These are phyloP conservation scores for Pycnonotus jocosus DNA, from an alignment of 2,113 vertebrate genomes.

Conservation along the genomic window DNA sequence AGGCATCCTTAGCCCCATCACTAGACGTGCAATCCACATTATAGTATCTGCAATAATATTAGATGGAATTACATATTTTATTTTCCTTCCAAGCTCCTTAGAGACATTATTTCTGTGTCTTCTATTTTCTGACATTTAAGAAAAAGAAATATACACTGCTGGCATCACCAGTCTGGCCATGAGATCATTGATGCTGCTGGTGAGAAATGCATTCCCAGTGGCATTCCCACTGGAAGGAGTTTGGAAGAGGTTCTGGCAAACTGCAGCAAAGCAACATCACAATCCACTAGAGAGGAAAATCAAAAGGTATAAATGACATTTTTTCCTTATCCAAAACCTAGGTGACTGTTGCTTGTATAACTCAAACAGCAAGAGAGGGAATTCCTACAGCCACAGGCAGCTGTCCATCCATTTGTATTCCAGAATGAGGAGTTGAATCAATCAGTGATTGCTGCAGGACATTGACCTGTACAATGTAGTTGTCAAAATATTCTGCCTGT, in stretches of 20 bases:
- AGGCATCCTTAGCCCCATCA: not conserved
- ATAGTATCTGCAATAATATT: not conserved
- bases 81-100: not conserved
- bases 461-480: not conserved
- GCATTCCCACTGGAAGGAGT: not conserved
- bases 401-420: not conserved
- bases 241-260: not conserved
- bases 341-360: not conserved
- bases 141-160: not conserved
- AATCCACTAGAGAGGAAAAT: not conserved
- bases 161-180: not conserved
- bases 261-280: not conserved
- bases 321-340: not conserved
- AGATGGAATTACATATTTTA: not conserved
- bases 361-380: not conserved
- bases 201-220: not conserved
- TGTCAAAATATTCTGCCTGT: not conserved
- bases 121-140: not conserved
- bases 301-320: fast-evolving
- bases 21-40: not conserved
- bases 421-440: constrained; percentile 74
- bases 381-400: not conserved
- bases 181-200: too few relatives aligned
- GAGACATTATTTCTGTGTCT: not conserved
- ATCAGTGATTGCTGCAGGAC: not conserved